Evolutionary conservation across 2,113 vertebrate species (phyloP).

Genomic region (Hassar affinis): DNA sequence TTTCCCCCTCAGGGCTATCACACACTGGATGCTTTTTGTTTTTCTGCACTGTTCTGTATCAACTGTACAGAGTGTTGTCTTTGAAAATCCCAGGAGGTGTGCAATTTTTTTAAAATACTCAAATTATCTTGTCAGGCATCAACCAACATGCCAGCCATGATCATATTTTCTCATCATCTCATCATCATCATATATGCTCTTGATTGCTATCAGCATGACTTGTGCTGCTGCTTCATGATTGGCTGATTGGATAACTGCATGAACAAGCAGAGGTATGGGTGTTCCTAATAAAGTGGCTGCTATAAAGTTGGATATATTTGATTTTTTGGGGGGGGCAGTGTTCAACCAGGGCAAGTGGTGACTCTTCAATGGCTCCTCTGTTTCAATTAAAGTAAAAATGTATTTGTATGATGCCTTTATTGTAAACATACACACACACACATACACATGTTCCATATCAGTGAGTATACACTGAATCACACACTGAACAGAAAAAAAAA

Average conservation of each 20-base stretch:
- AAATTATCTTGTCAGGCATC: background rate
- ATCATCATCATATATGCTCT: no score
- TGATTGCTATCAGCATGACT: no score
- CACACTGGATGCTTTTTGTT: background rate
- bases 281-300: no score
- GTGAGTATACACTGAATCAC: constrained; percentile 7
- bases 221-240: background rate
- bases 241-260: background rate
- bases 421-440: no score
- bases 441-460: background rate
- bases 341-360: background rate
- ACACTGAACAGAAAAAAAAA: constrained; percentile 17
- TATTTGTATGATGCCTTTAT: no score
- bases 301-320: no score
- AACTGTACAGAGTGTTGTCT: background rate
- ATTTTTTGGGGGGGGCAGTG: no score
- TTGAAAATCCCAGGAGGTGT: background rate
- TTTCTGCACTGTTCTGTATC: background rate
- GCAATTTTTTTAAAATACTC: no score
- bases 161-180: background rate
- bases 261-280: no score
- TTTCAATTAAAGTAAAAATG: no score
- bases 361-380: no score
- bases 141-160: background rate
- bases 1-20: background rate